These are phyloP conservation scores for Drosophila equinoxialis DNA, from an alignment of 1,140 invertebrate genomes.

Conservation along the genomic window DNA sequence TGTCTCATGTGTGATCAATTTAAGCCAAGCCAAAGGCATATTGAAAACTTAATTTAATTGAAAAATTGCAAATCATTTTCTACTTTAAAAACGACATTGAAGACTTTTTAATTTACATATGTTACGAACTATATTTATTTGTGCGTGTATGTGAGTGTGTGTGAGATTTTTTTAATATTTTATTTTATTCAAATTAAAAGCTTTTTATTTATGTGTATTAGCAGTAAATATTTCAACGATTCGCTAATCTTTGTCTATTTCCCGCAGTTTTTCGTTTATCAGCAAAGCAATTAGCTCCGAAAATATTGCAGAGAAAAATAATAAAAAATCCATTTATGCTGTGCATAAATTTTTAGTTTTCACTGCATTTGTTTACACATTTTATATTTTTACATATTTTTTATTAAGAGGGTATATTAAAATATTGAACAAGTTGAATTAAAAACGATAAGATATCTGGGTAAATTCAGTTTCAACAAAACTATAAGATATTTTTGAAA, in stretches of 20 bases:
- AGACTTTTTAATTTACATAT: slow-evolving; percentile 15
- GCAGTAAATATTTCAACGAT: slow-evolving; percentile 20
- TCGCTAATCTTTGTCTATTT: slow-evolving; percentile 26
- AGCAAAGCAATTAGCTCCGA: slow-evolving; percentile 62
- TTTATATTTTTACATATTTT: slow-evolving; percentile 1
- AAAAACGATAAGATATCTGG: too few relatives aligned
- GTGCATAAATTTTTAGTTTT: slow-evolving; percentile 66
- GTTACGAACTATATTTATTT: background rate
- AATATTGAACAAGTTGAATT: background rate
- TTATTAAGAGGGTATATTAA: background rate
- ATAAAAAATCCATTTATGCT: slow-evolving; percentile 46
- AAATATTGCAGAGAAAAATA: slow-evolving; percentile 48
- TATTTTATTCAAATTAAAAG: slow-evolving; percentile 18
- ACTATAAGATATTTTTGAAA: too few relatives aligned
- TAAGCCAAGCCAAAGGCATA: slow-evolving; percentile 39
- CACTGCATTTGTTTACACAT: slow-evolving; percentile 22
- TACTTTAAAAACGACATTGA: slow-evolving; percentile 1
- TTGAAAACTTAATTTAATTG: slow-evolving; percentile 45
- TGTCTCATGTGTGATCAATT: slow-evolving; percentile 66
- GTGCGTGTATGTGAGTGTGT: too few relatives aligned
- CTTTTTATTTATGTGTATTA: slow-evolving; percentile 13
- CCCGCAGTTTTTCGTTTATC: slow-evolving; percentile 48
- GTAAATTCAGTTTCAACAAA: too few relatives aligned
- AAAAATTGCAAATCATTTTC: background rate
- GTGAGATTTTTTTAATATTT: background rate